Percentiles rank a stretch among this genome's conserved stretches.
Conservation (phyloP, 2,888 invertebrate species). For the Danaus chrysippus region DNA sequence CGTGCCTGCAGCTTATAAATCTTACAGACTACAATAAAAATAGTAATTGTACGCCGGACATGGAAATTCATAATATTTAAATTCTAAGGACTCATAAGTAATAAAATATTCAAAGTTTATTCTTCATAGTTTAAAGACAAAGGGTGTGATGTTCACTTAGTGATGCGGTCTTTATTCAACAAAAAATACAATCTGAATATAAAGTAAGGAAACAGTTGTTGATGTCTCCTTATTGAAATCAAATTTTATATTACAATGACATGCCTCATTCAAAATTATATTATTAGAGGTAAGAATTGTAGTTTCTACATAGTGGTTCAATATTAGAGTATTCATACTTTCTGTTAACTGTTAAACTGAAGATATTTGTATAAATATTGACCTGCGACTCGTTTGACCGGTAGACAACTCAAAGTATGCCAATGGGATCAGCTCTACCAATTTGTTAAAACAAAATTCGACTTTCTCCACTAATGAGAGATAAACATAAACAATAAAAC, state of each 20-base stretch:
- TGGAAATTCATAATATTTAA: conserved; percentile 6
- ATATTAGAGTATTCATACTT: conserved; percentile 1
- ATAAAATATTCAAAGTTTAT: not conserved
- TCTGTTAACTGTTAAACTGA: conserved; percentile 12
- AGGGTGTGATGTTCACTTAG: not conserved
- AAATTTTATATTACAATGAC: no score
- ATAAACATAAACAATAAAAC: conserved; percentile 66
- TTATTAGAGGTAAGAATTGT: no score
- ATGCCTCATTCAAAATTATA: no score
- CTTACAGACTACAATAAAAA: conserved; percentile 19
- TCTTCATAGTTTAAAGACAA: not conserved
- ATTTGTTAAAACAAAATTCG: conserved; percentile 39
- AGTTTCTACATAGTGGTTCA: no score
- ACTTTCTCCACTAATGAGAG: conserved; percentile 56
- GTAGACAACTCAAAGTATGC: conserved; percentile 32
- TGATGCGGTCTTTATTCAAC: no score
- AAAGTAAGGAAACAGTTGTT: no score
- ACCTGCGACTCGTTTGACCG: conserved; percentile 31
- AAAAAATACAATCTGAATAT: no score
- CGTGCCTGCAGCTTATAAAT: conserved; percentile 25
- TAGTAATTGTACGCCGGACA: conserved; percentile 14
- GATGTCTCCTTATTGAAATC: no score
- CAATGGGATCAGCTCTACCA: conserved; percentile 35
- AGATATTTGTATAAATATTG: conserved; percentile 30
- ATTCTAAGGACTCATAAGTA: not conserved